Base-by-base conservation (phyloP, 2,797 vertebrate genomes). In the Hydrophis major region DNA sequence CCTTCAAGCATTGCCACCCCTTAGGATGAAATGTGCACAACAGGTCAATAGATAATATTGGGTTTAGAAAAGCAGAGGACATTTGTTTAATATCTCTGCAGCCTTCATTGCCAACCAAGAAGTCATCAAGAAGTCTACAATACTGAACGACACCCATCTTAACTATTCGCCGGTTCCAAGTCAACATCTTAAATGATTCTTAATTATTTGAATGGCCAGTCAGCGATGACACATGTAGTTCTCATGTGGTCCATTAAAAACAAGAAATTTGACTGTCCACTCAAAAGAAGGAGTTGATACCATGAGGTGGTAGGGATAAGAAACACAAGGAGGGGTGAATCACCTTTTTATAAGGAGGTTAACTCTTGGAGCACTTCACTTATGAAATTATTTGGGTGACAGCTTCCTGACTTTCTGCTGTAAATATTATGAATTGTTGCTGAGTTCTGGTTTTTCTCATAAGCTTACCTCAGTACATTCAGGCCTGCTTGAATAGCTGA, bases 1-100 rank as follows among this genome's bases (percentile, higher is more conserved):
- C 99, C 99, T 98, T 99, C 99, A 32, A 99, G 98, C 96, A 99
- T 99, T 60, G 99, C 98, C 47, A 99, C 99, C 69, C 99, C 99
- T 98, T 87, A 87, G 50, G 6, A 63, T 42, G 27, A 42, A 78
- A 78, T 28, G 22, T 18, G 32, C 25, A 14, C 4, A 55, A 20
- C 25, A 22, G 22, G 5, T 83, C 59, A 86, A 18, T 5, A 37
- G 42, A 60, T 53, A 27, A 92, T 47, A 13, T 22, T 59, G 50
- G 27, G 10, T 47, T 69, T n/a, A 47, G 22, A 89, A 56, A 6
- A 12, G 16, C 12, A 86, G 20, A 1, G 6, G 27, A 7, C 37
- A 53, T n/a, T 6, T 60, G 27, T 50, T 32, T 50, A 4, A n/a
- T n/a, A 87, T 18, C 37, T 88, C 18, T 69, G n/a, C 11, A 27